Evolutionary conservation across 2,888 invertebrate species (phyloP), one percentile per base, ranked within the genome.

Genomic region (Rhimphoctona megacephalus): DNA sequence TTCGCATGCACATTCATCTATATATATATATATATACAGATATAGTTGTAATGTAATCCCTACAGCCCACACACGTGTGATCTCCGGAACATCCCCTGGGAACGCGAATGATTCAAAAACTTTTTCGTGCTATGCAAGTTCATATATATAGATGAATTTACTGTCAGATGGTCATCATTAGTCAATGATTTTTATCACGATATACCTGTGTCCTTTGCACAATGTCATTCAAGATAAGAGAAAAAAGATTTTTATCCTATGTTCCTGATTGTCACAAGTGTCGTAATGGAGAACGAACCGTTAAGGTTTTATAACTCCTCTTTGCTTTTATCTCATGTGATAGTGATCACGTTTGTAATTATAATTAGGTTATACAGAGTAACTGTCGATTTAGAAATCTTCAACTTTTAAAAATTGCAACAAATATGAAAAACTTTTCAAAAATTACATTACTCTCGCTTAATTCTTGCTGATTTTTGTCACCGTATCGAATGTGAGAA

Each of bases 81-180:
- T 88, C 74, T 81, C 61, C 64, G 80, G 86, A 80, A 80, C 79
- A 87, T 88, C 87, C 86, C 89, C 87, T 88, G 89, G 89, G 89
- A 90, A 90, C 87, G 52, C 86, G 81, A 74, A 64, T 69, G 61
- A 82, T 77, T 54, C 46, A 30, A 64, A 46, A 78, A 80, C 70
- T 70, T 30, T 74, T 82, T 36, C 70, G 22, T 67, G 43, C 49
- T 69, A 67, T 39, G 67, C 43, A 19, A 54, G 22, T 43, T 46
- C 66, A 30, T 33, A 43, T n/a, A n/a, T 39, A 66, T 33, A 39
- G 49, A 76, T 64, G 14, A 36, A 69, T 79, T 11, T 22, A 64
- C 81, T 76, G 88, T 88, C 88, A 84, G 86, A 85, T 88, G 87
- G 78, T 83, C 76, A 81, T 88, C 89, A 84, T 87, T 88, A 86